phyloP scores from a whole-genome alignment of 2,797 vertebrate species.

The Helarctos malayanus region DNA sequence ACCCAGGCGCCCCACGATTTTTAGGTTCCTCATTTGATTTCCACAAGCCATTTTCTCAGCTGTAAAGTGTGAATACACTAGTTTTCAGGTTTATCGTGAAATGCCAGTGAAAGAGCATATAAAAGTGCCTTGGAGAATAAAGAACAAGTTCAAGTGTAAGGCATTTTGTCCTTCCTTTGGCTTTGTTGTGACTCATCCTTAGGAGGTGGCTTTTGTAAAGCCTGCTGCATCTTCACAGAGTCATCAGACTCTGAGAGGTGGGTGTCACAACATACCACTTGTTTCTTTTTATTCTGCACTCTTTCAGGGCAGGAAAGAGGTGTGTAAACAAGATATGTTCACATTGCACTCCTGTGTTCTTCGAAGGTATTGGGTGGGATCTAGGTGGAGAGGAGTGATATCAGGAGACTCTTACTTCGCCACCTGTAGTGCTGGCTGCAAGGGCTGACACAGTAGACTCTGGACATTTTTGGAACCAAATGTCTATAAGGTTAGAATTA shows the following conservation, averaged over 20 bases:
- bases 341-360: neutral
- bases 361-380: conserved; percentile 1
- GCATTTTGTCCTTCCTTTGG: conserved; percentile 47
- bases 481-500: conserved; percentile 15
- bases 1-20: neutral
- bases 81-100: conserved; percentile 35
- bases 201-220: conserved; percentile 40
- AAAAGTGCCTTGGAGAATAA: conserved; percentile 44
- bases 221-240: neutral
- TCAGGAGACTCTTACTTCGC: neutral
- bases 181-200: conserved; percentile 31
- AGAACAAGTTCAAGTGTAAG: conserved; percentile 2
- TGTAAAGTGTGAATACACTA: conserved; percentile 19
- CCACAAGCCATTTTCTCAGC: conserved; percentile 41
- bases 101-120: neutral
- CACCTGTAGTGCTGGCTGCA: neutral
- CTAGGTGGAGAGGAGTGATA: neutral
- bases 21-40: conserved; percentile 18
- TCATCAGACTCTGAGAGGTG: conserved; percentile 9
- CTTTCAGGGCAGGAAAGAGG: neutral
- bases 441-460: neutral
- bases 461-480: neutral
- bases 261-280: conserved; percentile 15
- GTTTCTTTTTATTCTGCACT: conserved; percentile 44
- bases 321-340: neutral